Base-by-base conservation (phyloP, 2,113 vertebrate genomes). In the Sapajus apella region DNA sequence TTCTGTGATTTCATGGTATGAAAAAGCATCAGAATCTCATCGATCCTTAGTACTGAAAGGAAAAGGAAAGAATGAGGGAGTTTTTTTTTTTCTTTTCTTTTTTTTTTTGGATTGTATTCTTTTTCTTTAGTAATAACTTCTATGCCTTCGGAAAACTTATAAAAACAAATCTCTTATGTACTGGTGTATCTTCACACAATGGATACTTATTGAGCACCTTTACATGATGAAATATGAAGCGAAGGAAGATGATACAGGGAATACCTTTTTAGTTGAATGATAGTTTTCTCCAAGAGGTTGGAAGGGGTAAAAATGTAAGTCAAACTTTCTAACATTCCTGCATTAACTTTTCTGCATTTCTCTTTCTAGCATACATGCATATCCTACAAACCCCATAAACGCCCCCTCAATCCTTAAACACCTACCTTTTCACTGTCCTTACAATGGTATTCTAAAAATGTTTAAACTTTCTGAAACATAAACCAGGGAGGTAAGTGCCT, bases 391-490 rank as follows among this genome's bases (percentile, higher is more conserved):
- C 47, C 13, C 58, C 3, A 8, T 14, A 37, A 72, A 64, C 3
- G 21, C 3, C 11, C 20, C 70, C 50, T 50, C 23, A 64, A 6
- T 64, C 61, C 27, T 32, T 27, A 66, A 76, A 89, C 8, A 72
- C 21, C 25, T 0, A 2, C 35, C 25, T 35, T 56, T 93, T 50
- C 21, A 84, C 14, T 77, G 27, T 14, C 3, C 13, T 80, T 32
- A 27, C 21, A 6, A 27, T 9, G 45, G 0, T 43, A 16, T 83
- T 87, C 10, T 83, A 32, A 73, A 61, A 27, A 30, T 72, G 11
- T n/a, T 85, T 58, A 56, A 27, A 20, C 13, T n/a, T 87, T n/a
- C 37, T 73, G 35, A 94, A 84, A 50, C 1, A 68, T 87, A 96
- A 25, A 2, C 8, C 21, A 58, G 14, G 32, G 83, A 85, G 18